These are phyloP conservation scores for Gallinago nigripennis DNA, from an alignment of 2,797 vertebrate genomes.

Conservation along the genomic window DNA sequence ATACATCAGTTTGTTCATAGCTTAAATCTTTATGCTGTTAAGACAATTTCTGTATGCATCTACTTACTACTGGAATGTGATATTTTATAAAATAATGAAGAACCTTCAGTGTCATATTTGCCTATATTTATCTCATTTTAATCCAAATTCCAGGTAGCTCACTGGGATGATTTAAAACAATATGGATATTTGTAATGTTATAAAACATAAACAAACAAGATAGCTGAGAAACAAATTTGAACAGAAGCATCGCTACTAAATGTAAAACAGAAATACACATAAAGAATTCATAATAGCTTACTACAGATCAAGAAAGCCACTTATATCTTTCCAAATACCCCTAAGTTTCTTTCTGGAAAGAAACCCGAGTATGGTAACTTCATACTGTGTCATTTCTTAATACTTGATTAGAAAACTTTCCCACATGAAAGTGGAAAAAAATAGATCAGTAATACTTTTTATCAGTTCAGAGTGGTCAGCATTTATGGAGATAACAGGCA, in stretches of 20 bases:
- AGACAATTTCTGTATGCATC: background rate
- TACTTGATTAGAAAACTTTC: background rate
- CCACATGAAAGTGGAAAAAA: background rate
- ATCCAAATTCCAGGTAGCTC: background rate
- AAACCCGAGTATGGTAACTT: background rate
- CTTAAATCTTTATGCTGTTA: background rate
- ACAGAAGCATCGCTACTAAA: background rate
- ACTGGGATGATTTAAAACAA: background rate
- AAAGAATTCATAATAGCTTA: background rate
- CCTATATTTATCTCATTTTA: background rate
- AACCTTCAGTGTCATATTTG: background rate
- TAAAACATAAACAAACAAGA: background rate
- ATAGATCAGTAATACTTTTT: background rate
- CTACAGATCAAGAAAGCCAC: background rate
- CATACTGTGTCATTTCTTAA: background rate
- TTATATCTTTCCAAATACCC: background rate
- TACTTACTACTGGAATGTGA: background rate
- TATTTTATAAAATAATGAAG: background rate
- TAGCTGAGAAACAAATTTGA: background rate
- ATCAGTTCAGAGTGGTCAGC: background rate
- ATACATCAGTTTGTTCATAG: background rate
- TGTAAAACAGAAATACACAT: background rate
- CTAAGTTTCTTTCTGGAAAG: background rate
- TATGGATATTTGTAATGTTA: background rate
- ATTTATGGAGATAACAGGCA: background rate